Evolutionary conservation across 2,888 invertebrate genomes (phyloP), one percentile per base, ranked within the genome.

Genomic region (Aricia artaxerxes): DNA sequence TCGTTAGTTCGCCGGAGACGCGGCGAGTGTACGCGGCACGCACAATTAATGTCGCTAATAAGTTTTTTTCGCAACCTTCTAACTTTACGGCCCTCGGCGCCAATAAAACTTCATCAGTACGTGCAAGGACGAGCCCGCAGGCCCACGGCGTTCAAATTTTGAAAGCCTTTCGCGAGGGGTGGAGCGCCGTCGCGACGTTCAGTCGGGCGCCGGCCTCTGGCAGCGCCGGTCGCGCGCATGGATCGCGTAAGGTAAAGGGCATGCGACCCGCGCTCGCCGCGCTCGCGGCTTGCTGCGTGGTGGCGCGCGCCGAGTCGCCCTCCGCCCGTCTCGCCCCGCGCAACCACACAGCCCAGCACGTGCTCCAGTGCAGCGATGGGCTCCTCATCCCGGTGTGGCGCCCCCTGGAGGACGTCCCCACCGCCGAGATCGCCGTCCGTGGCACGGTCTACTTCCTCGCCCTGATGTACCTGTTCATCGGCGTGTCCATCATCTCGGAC

Each of bases 401-500:
- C 84, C 99, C 99, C n/a, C 95, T 96, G 85, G 96, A 96, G 57
- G 96, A 97, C 91, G 95, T 98, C 78, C 95, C 97, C 78, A 90
- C 96, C 77, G 95, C 96, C 79, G 98, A 98, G 87, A 96, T 97
- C 82, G 95, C 98, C 82, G 95, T 98, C 81, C 96, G 99, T 53
- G 99, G 99, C 73, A 86, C 97, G 82, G 96, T 98, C 81, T 99
- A 99, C 94, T 98, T 99, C 94, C 84, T 98, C 78, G 94, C 96
- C 76, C 96, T 99, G 91, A 95, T 97, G 86, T 99, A 99, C 91
- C 96, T 99, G 89, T 99, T 99, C 95, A 97, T 99, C 88, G 99
- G 99, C 80, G 99, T 99, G 75, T 99, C 99, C 84, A 99, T 99
- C 90, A 97, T 99, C 83, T 99, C 99, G 84, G 99, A 99, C 91